These are phyloP conservation scores for Drosophila lacertosa DNA, from an alignment of 1,140 invertebrate species.

Conservation along the genomic window DNA sequence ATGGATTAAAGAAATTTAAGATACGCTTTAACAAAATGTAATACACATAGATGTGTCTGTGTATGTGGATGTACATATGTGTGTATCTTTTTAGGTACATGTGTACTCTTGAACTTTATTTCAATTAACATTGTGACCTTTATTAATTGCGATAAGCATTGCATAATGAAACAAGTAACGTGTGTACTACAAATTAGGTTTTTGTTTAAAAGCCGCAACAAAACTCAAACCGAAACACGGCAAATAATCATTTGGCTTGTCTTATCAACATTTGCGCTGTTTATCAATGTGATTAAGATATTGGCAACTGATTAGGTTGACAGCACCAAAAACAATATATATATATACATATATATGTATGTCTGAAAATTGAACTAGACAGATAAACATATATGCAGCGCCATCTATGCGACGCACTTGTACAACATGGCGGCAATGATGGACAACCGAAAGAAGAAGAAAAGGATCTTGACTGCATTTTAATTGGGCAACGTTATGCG, in stretches of 20 bases:
- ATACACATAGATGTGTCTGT: background rate
- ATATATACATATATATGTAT: background rate
- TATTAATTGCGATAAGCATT: slow-evolving; percentile 61
- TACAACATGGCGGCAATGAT: slow-evolving; percentile 6
- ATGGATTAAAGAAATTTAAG: slow-evolving; percentile 8
- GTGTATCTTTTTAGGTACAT: background rate
- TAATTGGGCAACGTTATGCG: slow-evolving; percentile 4
- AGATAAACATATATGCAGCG: slow-evolving; percentile 7
- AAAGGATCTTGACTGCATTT: slow-evolving; percentile 16
- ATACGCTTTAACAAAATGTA: background rate
- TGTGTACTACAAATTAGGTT: background rate
- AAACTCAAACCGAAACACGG: slow-evolving; percentile 5
- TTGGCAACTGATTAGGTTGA: slow-evolving; percentile 52
- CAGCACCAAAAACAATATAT: slow-evolving; percentile 9
- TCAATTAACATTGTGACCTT: slow-evolving; percentile 70
- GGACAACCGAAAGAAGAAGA: background rate
- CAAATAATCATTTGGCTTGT: slow-evolving; percentile 56
- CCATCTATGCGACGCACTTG: background rate
- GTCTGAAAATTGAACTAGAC: slow-evolving; percentile 28
- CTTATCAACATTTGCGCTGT: slow-evolving; percentile 47
- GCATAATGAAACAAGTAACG: slow-evolving; percentile 31
- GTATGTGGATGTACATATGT: background rate
- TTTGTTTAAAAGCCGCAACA: slow-evolving; percentile 8
- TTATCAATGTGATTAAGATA: slow-evolving; percentile 65
- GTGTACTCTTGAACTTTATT: slow-evolving; percentile 44